These are phyloP conservation scores for Solea senegalensis DNA, from an alignment of 2,113 vertebrate species.

Conservation along the genomic window DNA sequence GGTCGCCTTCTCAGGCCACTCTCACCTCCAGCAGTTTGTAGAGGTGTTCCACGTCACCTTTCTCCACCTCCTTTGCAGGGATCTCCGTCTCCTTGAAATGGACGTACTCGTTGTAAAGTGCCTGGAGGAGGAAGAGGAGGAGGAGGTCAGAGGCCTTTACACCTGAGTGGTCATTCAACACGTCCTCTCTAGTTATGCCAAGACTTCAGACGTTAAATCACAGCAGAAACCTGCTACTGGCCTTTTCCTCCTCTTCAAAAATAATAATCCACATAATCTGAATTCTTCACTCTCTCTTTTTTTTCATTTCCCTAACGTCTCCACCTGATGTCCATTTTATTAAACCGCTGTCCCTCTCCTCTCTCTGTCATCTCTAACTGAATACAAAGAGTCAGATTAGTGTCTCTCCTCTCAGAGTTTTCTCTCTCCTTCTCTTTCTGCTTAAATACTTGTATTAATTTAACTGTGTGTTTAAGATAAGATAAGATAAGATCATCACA, in stretches of 20 bases:
- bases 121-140: constrained; percentile 74
- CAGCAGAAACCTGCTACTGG: not conserved
- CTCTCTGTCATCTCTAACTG: not conserved
- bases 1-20: constrained; percentile 12
- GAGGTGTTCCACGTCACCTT: constrained; percentile 88
- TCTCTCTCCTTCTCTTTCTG: no score
- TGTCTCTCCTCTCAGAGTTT: no score
- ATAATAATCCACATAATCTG: not conserved
- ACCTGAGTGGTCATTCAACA: no score
- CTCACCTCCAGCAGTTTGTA: constrained; percentile 94
- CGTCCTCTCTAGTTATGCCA: not conserved
- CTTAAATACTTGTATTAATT: no score
- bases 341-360: not conserved
- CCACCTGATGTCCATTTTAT: not conserved
- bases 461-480: no score
- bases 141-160: not conserved
- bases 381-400: no score
- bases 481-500: no score
- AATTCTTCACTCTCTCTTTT: not conserved
- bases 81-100: constrained; percentile 99
- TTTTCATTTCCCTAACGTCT: not conserved
- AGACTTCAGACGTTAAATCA: not conserved
- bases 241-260: not conserved
- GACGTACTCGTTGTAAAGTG: constrained; percentile 99
- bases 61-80: constrained; percentile 90